phyloP scores from a whole-genome alignment of 2,113 vertebrate genomes.

The Vidua macroura region DNA sequence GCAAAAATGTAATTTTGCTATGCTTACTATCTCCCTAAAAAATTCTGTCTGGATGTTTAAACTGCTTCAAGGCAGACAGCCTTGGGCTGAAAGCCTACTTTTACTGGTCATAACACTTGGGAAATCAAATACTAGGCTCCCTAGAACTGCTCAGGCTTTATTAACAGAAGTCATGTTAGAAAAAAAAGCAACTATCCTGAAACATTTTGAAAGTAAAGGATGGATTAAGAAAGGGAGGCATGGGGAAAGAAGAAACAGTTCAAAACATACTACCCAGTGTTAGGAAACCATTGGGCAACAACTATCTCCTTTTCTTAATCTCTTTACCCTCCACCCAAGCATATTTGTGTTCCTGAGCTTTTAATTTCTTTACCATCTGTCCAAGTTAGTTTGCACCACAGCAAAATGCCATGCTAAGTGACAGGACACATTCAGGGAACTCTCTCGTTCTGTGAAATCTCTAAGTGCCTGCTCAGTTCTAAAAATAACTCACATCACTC shows the following conservation, averaged over 20 bases:
- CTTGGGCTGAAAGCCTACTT: not conserved
- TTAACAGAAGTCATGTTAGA: not conserved
- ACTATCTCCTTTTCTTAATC: not conserved
- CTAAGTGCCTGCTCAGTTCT: not conserved
- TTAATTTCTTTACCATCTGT: slow-evolving; percentile 40
- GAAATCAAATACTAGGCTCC: not conserved
- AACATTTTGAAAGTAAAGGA: not conserved
- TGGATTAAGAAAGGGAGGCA: not conserved
- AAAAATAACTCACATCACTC: slow-evolving; percentile 36
- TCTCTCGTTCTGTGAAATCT: slow-evolving; percentile 24
- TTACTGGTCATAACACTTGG: not conserved
- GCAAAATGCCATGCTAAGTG: slow-evolving; percentile 11
- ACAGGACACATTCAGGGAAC: slow-evolving; percentile 41
- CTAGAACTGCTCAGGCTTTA: not conserved
- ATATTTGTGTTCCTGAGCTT: slow-evolving; percentile 26
- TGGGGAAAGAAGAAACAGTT: not conserved
- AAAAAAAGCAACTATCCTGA: not conserved
- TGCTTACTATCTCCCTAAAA: not conserved
- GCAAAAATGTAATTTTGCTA: not conserved
- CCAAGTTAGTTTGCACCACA: not conserved
- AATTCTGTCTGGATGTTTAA: not conserved
- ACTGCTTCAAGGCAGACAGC: not conserved
- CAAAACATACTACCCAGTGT: not conserved
- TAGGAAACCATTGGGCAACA: not conserved
- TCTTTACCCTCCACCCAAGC: not conserved